Evolutionary conservation across 37 sponge, comb jelly and placozoan genomes (phyloP), one percentile per base, ranked within the genome.

Genomic region (Hormiphora californensis): DNA sequence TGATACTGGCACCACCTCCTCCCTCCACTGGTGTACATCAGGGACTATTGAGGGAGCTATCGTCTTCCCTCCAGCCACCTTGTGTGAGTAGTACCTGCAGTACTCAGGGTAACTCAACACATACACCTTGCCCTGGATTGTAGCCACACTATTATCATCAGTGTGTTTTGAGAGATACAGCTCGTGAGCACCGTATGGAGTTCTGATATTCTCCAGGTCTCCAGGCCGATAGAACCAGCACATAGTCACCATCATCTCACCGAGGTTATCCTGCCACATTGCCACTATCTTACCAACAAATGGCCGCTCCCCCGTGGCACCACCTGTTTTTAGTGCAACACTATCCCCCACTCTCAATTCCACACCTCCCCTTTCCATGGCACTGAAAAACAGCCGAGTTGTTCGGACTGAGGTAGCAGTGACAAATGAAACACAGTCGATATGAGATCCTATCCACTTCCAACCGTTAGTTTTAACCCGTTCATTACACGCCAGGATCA

Each of bases 181-280:
- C 54, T 86, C 86, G n/a, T 86, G 59, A 4, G 31, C 15, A 11
- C 86, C 86, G 33, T 86, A 57, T 2, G 59, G 61, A 23, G 61
- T 37, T 25, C 54, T 86, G 61, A 86, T 59, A 32, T 57, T 86
- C 33, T 57, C 86, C n/a, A 86, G 59, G 21, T 86, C 86, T 54
- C 55, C 36, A 59, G 86, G 86, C 15, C 86, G 59, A 33, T 86
- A 86, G 40, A 59, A 86, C 86, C 86, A 86, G 31, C 59, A 86
- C 11, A 86, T 4, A 1, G 86, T 86, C 2, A 86, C 62, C 86
- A 86, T 86, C 62, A 86, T 86, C 39, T 86, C 86, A 5, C 62
- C 86, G 1, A 73, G 35, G 23, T 73, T 73, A 8, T 73, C 81
- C 22, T 73, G 81, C 81, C 81, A 73, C 81, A 73, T 73, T 1